These are phyloP conservation scores for Crossoptilon crossoptilon DNA, from an alignment of 2,797 vertebrate genomes.

Conservation along the genomic window DNA sequence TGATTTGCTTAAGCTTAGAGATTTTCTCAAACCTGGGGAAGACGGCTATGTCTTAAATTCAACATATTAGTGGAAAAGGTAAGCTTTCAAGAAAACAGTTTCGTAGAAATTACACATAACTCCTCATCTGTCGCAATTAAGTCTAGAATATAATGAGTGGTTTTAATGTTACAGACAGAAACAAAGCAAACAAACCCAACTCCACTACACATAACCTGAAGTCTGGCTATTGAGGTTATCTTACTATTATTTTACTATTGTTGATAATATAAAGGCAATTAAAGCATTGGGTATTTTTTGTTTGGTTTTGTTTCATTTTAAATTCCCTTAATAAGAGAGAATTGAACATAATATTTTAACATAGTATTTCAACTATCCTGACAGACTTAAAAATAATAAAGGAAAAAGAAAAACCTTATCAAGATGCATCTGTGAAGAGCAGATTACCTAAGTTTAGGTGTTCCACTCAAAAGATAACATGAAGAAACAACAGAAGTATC, in stretches of 20 bases:
- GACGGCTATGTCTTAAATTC: background rate
- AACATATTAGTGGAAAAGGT: background rate
- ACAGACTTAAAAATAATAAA: background rate
- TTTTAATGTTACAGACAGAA: background rate
- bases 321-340: background rate
- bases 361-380: background rate
- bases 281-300: background rate
- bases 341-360: background rate
- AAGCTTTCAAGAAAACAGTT: background rate
- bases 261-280: background rate
- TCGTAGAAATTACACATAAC: background rate
- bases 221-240: background rate
- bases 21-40: background rate
- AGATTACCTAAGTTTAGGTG: background rate
- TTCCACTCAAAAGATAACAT: background rate
- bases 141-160: background rate
- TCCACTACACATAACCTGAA: background rate
- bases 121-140: background rate
- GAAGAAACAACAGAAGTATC: background rate
- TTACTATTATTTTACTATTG: background rate
- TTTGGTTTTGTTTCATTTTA: background rate
- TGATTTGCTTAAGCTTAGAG: background rate
- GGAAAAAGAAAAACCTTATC: background rate
- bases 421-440: rapidly evolving
- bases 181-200: background rate